phyloP scores from a whole-genome alignment of 2,113 vertebrate species.

The Hassar affinis region DNA sequence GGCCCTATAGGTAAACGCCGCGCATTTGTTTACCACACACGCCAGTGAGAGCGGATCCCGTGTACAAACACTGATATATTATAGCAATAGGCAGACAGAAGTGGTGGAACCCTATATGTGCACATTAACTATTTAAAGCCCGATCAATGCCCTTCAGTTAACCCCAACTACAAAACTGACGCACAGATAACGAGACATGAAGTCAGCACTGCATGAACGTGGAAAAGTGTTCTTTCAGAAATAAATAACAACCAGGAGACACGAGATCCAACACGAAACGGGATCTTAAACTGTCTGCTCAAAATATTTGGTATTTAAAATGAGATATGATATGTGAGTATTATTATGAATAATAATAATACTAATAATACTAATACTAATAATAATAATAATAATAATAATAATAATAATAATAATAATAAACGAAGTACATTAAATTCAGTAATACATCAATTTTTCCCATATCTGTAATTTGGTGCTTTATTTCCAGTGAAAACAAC shows the following conservation, averaged over 20 bases:
- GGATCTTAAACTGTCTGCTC: too few relatives aligned
- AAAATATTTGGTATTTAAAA: not conserved
- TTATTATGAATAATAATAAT: not conserved
- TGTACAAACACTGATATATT: conserved; percentile 58
- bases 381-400: not conserved
- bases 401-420: not conserved
- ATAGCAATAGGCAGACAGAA: conserved; percentile 54
- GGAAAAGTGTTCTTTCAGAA: conserved; percentile 19
- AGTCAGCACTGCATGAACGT: conserved; percentile 25
- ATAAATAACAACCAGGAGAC: not conserved
- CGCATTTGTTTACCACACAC: conserved; percentile 54
- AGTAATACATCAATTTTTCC: not conserved
- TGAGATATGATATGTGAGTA: not conserved
- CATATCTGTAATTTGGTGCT: not conserved
- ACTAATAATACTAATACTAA: not conserved
- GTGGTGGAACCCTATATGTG: conserved; percentile 55
- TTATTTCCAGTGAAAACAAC: not conserved
- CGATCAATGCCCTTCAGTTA: conserved; percentile 63
- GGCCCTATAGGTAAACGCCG: conserved; percentile 40
- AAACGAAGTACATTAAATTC: not conserved
- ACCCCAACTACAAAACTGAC: conserved; percentile 54
- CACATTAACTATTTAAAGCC: conserved; percentile 64
- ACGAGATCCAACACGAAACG: not conserved
- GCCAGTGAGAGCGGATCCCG: conserved; percentile 49
- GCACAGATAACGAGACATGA: conserved; percentile 44